Conservation (phyloP, 2,113 vertebrate genomes). For the Hassar affinis region DNA sequence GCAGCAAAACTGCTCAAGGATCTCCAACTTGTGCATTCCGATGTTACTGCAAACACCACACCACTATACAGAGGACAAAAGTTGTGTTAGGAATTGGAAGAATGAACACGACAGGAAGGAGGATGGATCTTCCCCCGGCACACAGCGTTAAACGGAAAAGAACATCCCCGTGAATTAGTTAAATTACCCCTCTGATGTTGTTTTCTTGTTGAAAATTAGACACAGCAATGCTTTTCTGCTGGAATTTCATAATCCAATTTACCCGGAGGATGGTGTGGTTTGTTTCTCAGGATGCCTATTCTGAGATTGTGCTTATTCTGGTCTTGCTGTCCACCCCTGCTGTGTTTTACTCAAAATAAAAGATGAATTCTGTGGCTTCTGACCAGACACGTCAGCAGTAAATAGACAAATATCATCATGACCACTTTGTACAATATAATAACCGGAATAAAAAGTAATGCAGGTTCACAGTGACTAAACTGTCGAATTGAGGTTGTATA, state of each 20-base stretch:
- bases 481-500: not conserved
- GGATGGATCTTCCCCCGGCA: not conserved
- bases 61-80: constrained; percentile 67
- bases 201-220: constrained; percentile 11
- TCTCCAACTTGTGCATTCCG: constrained; percentile 64
- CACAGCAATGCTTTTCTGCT: constrained; percentile 18
- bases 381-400: constrained; percentile 20
- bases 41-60: constrained; percentile 72
- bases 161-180: constrained; percentile 6
- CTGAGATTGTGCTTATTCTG: constrained; percentile 50
- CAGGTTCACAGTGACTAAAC: not conserved
- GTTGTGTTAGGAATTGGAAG: constrained; percentile 61
- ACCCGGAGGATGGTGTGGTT: constrained; percentile 30
- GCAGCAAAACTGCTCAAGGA: constrained; percentile 70
- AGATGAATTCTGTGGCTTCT: constrained; percentile 38
- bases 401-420: constrained; percentile 37
- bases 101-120: constrained; percentile 9
- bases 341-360: constrained; percentile 42
- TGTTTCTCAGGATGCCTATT: constrained; percentile 52
- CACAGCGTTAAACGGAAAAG: constrained; percentile 39
- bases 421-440: not conserved
- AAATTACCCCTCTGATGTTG: not conserved
- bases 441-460: not conserved
- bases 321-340: constrained; percentile 42
- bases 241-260: constrained; percentile 38